Evolutionary conservation across 2,888 invertebrate genomes (phyloP).

Genomic region (Biston betularia): DNA sequence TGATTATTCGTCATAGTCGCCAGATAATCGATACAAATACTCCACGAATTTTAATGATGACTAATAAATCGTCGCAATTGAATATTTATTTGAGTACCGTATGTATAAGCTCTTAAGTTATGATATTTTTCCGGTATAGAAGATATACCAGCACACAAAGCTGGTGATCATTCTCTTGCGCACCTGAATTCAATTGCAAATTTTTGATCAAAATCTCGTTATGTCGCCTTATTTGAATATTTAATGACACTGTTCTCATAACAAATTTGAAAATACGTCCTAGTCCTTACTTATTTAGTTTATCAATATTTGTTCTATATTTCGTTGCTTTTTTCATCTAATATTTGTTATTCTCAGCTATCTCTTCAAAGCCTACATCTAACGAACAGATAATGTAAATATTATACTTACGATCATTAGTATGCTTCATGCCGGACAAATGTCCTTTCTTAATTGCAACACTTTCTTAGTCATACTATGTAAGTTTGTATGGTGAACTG

Average conservation of each 20-base stretch:
- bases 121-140: constrained; percentile 19
- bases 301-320: no score
- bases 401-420: no score
- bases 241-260: not conserved
- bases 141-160: constrained; percentile 10
- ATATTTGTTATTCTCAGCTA: no score
- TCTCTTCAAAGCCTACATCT: no score
- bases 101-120: constrained; percentile 34
- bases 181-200: constrained; percentile 13
- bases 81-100: constrained; percentile 44
- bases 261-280: no score
- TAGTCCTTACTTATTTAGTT: no score
- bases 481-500: not conserved
- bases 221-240: constrained; percentile 18
- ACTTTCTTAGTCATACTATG: not conserved
- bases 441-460: no score
- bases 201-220: constrained; percentile 32
- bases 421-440: no score
- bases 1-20: constrained; percentile 52
- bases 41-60: constrained; percentile 55
- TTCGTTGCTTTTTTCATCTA: no score
- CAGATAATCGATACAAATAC: constrained; percentile 49
- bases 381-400: no score
- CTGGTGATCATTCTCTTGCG: constrained; percentile 18
- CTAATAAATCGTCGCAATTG: constrained; percentile 38